Evolutionary conservation across 1,140 invertebrate species (phyloP).

Genomic region (Vanessa atalanta): DNA sequence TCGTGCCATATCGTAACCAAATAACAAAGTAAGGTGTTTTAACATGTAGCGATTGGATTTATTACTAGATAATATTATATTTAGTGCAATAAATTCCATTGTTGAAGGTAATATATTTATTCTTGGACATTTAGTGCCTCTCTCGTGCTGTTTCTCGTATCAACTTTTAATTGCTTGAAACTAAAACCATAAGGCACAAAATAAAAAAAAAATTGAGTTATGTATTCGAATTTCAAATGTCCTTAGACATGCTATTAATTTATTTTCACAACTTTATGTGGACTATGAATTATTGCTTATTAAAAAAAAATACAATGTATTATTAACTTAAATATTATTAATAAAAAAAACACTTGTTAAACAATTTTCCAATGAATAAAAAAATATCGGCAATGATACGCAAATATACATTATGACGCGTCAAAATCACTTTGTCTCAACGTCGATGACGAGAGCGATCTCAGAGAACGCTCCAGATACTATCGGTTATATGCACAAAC

Average conservation of each 20-base stretch:
- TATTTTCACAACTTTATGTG: too few species aligned
- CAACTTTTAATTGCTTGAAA: not conserved
- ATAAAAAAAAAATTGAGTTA: not conserved
- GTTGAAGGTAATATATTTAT: not conserved
- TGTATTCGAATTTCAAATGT: not conserved
- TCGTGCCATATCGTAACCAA: conserved; percentile 27
- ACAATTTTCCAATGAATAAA: conserved; percentile 15
- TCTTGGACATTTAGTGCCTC: too few species aligned
- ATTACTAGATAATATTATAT: not conserved
- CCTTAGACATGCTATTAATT: too few species aligned
- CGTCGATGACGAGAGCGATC: conserved; percentile 57
- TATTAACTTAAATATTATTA: not conserved
- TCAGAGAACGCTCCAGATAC: conserved; percentile 59
- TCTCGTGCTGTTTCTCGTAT: too few species aligned
- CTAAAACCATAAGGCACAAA: not conserved
- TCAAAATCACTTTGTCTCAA: conserved; percentile 72
- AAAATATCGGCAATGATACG: conserved; percentile 59
- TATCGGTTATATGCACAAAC: conserved; percentile 51
- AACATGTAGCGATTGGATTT: conserved; percentile 2
- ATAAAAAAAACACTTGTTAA: not conserved
- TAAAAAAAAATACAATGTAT: not conserved
- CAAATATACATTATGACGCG: conserved; percentile 70
- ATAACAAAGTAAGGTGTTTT: conserved; percentile 13
- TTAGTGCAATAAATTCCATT: not conserved
- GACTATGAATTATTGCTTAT: too few species aligned